A percentile compares a stretch with the other conserved stretches of the same genome.
phyloP scores from a whole-genome alignment of 2,797 vertebrate genomes.

The Peromyscus attwateri region DNA sequence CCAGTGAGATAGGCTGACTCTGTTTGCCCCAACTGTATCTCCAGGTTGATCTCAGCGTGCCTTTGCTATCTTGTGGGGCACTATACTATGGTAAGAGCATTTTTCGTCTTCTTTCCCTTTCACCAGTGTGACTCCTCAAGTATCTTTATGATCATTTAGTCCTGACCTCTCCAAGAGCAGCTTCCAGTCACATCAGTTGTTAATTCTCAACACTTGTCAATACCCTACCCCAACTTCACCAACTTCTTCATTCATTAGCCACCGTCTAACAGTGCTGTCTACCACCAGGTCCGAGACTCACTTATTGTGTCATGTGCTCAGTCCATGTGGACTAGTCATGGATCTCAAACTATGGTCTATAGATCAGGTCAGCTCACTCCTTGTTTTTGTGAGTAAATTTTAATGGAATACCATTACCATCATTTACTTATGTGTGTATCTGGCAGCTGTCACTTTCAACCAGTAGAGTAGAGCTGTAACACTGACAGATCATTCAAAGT shows the following conservation, averaged over 20 bases:
- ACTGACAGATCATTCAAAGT: neutral
- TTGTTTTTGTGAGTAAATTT: neutral
- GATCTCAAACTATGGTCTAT: neutral
- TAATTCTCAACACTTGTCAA: neutral
- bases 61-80: too few species aligned
- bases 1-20: neutral
- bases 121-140: neutral
- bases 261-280: neutral
- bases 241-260: neutral
- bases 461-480: neutral
- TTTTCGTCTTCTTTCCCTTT: neutral
- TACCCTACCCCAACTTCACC: neutral
- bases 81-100: neutral
- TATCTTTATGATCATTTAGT: neutral
- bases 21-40: too few species aligned
- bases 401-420: neutral
- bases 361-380: neutral
- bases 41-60: neutral
- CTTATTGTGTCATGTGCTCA: neutral
- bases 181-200: neutral
- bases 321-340: neutral
- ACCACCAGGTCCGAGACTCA: neutral
- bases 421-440: neutral
- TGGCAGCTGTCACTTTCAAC: neutral
- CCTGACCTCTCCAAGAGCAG: neutral